These are phyloP conservation scores for Prinia subflava DNA, from an alignment of 2,113 vertebrate genomes.

Conservation along the genomic window DNA sequence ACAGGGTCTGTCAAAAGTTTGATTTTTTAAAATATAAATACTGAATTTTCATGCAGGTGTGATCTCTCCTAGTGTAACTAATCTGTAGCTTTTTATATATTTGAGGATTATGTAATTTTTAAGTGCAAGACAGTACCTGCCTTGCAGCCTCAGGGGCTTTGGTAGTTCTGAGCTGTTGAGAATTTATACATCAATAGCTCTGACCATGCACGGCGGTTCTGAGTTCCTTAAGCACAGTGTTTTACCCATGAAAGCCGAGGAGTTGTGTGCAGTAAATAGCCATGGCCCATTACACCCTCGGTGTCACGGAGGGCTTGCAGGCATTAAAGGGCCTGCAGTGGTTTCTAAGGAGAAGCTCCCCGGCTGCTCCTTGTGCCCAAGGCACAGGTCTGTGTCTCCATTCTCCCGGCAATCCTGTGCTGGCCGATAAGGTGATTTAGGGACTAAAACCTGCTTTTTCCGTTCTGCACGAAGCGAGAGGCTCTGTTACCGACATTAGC, in stretches of 20 bases:
- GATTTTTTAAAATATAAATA: not conserved
- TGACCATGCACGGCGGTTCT: not conserved
- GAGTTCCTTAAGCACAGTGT: not conserved
- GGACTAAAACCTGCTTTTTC: not conserved
- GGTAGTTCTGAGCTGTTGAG: not conserved
- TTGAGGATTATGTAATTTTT: not conserved
- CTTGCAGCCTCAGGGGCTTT: not conserved
- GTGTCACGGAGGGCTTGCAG: not conserved
- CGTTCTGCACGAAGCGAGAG: not conserved
- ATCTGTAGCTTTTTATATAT: rapidly evolving
- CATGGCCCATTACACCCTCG: not conserved
- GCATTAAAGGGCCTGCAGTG: not conserved
- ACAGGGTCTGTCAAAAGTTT: not conserved
- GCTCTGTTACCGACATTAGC: not conserved
- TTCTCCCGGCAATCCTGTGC: not conserved
- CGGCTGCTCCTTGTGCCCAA: not conserved
- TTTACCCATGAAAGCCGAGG: not conserved
- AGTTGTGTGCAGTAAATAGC: not conserved
- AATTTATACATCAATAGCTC: not conserved
- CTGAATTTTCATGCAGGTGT: not conserved
- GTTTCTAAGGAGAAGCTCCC: not conserved
- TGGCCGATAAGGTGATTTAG: not conserved
- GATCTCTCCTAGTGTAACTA: not conserved
- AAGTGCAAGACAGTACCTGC: not conserved
- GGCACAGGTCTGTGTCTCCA: not conserved